Evolutionary conservation across 2,888 invertebrate genomes (phyloP).

Genomic region (Acanthacorydalis orientalis): DNA sequence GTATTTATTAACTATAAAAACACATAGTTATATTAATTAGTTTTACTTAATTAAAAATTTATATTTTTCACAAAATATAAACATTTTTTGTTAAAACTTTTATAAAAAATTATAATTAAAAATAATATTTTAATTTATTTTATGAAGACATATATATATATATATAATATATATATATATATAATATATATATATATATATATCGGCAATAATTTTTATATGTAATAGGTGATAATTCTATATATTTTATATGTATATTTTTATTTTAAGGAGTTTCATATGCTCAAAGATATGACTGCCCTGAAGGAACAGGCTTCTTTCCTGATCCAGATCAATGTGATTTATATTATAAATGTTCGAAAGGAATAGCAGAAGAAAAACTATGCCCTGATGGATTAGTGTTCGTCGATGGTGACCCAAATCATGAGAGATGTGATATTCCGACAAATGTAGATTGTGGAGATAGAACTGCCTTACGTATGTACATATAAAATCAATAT

Average conservation of each 20-base stretch:
- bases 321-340: slow-evolving; percentile 62
- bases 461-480: slow-evolving; percentile 56
- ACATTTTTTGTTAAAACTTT: too few relatives aligned
- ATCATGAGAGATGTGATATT: slow-evolving; percentile 57
- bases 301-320: slow-evolving; percentile 55
- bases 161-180: too few relatives aligned
- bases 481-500: slow-evolving; percentile 25
- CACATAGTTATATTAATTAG: too few relatives aligned
- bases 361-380: slow-evolving; percentile 43
- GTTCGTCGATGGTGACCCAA: slow-evolving; percentile 53
- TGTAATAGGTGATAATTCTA: too few relatives aligned
- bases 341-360: slow-evolving; percentile 56
- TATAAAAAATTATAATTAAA: too few relatives aligned
- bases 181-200: too few relatives aligned
- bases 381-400: slow-evolving; percentile 66
- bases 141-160: too few relatives aligned
- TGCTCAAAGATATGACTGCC: slow-evolving; percentile 44
- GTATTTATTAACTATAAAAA: too few relatives aligned
- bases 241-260: neutral
- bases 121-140: too few relatives aligned
- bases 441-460: slow-evolving; percentile 65
- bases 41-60: too few relatives aligned
- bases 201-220: too few relatives aligned
- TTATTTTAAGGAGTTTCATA: slow-evolving; percentile 27
- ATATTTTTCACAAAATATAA: too few relatives aligned